Conservation (phyloP, 2,797 vertebrate genomes). For the Geotrypetes seraphini region DNA sequence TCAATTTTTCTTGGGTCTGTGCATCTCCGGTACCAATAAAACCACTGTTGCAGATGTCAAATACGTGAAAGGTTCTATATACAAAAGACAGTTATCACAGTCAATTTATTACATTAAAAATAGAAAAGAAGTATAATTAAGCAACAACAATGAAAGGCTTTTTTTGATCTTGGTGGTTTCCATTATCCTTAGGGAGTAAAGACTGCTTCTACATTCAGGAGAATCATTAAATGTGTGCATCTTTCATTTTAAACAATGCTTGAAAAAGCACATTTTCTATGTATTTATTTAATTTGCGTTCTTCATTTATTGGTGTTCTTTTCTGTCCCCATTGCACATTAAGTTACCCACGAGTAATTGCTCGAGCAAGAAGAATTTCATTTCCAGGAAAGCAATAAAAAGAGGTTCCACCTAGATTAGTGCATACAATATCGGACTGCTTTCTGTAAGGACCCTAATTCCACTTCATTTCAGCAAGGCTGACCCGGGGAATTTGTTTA, state of each 20-base stretch:
- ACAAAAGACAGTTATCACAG: slow-evolving; percentile 3
- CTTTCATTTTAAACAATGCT: slow-evolving; percentile 9
- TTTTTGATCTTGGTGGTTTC: not conserved
- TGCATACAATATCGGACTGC: slow-evolving; percentile 48
- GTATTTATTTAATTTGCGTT: not conserved
- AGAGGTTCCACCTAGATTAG: slow-evolving; percentile 45
- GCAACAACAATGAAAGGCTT: slow-evolving; percentile 5
- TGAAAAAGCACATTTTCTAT: not conserved
- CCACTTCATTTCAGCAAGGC: slow-evolving; percentile 58
- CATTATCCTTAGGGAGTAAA: slow-evolving; percentile 8
- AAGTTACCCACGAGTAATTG: slow-evolving; percentile 4
- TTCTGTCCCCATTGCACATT: not conserved
- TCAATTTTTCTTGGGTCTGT: too few relatives aligned
- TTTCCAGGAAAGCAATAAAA: slow-evolving; percentile 20
- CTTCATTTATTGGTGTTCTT: not conserved
- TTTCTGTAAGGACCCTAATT: slow-evolving; percentile 54
- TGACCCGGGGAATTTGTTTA: slow-evolving; percentile 40
- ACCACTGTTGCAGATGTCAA: slow-evolving; percentile 7
- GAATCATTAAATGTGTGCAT: slow-evolving; percentile 4
- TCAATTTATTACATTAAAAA: slow-evolving; percentile 12
- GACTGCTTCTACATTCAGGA: slow-evolving; percentile 1
- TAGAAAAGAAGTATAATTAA: slow-evolving; percentile 5
- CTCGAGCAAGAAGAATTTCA: slow-evolving; percentile 8
- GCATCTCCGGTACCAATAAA: too few relatives aligned
- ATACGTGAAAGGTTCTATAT: not conserved